These are phyloP conservation scores for Passerculus sandwichensis DNA, from an alignment of 2,797 vertebrate genomes.

Conservation along the genomic window DNA sequence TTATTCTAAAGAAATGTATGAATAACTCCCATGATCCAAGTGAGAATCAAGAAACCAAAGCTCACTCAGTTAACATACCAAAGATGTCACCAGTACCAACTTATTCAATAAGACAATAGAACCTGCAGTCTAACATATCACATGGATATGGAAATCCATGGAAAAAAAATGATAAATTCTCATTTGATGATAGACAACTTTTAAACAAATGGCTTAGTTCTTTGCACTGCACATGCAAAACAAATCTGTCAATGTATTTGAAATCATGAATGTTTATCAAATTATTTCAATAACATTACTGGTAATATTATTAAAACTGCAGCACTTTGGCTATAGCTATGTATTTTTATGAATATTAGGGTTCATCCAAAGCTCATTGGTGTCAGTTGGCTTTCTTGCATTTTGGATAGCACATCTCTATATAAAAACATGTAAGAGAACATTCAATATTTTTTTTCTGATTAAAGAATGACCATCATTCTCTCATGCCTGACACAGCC, in stretches of 20 bases:
- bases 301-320: not conserved
- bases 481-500: not conserved
- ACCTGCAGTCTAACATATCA: not conserved
- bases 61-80: not conserved
- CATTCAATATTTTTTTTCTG: not conserved
- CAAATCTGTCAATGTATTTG: not conserved
- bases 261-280: not conserved
- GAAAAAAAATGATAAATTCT: not conserved
- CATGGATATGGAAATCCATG: no score
- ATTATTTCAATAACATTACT: not conserved
- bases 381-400: not conserved
- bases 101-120: not conserved
- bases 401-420: not conserved
- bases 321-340: not conserved
- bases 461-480: not conserved
- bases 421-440: not conserved
- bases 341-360: not conserved
- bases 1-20: not conserved
- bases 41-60: not conserved
- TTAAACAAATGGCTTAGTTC: not conserved
- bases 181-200: not conserved
- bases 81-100: not conserved
- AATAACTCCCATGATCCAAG: not conserved
- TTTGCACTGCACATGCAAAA: not conserved
- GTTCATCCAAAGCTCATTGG: not conserved